A percentile compares a stretch with the other conserved stretches of the same genome.
Conservation (phyloP, 1,140 invertebrate species). For the Plutomurus gul region DNA sequence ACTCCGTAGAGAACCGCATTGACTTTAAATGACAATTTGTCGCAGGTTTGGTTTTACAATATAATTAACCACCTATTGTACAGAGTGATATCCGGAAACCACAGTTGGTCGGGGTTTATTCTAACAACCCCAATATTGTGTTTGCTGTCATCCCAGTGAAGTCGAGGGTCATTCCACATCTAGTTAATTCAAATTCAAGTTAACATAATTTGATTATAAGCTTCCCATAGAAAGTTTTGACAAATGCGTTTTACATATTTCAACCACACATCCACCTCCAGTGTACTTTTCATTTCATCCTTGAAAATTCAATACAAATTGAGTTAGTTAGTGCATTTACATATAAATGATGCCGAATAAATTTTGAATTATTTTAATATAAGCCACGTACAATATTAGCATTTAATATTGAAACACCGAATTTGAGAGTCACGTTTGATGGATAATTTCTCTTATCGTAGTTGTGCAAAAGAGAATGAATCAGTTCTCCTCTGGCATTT, state of each 20-base stretch:
- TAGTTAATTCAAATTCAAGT: background rate
- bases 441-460: conserved; percentile 32
- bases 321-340: no score
- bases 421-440: background rate
- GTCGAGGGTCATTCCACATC: background rate
- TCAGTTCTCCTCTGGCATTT: background rate
- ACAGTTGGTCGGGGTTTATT: background rate
- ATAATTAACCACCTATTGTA: conserved; percentile 3
- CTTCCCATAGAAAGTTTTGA: background rate
- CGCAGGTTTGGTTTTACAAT: no score
- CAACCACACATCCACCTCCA: background rate
- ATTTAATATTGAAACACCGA: background rate
- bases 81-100: background rate
- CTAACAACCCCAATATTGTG: background rate
- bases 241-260: background rate
- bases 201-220: background rate
- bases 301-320: background rate
- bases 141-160: background rate
- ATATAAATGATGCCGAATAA: no score
- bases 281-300: background rate
- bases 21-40: no score
- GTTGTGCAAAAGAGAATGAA: background rate
- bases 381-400: background rate
- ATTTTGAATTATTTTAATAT: background rate
- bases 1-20: no score